These are phyloP conservation scores for Pheosia gnoma DNA, from an alignment of 2,888 invertebrate genomes.

Conservation along the genomic window DNA sequence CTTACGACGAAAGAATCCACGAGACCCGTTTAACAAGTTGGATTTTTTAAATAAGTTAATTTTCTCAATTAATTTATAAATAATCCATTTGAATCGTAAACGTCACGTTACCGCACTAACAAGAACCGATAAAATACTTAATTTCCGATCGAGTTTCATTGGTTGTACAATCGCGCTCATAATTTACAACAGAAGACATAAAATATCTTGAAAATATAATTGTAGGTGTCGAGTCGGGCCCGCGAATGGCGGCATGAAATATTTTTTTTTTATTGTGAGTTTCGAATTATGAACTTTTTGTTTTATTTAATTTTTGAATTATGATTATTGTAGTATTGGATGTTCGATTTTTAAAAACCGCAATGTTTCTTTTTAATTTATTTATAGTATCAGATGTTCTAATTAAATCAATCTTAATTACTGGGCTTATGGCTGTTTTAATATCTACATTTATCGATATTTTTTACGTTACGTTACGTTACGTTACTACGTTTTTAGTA, in stretches of 20 bases:
- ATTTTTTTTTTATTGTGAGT: conserved; percentile 24
- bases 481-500: no score
- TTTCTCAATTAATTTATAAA: no score
- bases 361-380: not conserved
- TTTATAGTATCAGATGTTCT: not conserved
- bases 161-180: conserved; percentile 31
- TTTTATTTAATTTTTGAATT: conserved; percentile 30
- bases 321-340: conserved; percentile 39
- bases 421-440: no score
- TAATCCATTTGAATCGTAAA: no score
- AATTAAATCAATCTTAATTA: not conserved
- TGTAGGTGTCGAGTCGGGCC: conserved; percentile 58
- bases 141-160: conserved; percentile 5
- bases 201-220: conserved; percentile 69
- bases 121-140: no score
- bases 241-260: conserved; percentile 31
- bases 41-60: no score
- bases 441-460: no score
- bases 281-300: conserved; percentile 31
- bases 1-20: no score
- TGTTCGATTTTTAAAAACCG: conserved; percentile 20
- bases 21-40: no score
- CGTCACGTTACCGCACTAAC: no score
- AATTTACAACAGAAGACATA: conserved; percentile 58
- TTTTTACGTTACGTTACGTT: no score